Percentiles rank a stretch among this genome's conserved stretches.
These are phyloP conservation scores for Cheiracanthium punctorium DNA, from an alignment of 2,888 invertebrate genomes.

Conservation along the genomic window DNA sequence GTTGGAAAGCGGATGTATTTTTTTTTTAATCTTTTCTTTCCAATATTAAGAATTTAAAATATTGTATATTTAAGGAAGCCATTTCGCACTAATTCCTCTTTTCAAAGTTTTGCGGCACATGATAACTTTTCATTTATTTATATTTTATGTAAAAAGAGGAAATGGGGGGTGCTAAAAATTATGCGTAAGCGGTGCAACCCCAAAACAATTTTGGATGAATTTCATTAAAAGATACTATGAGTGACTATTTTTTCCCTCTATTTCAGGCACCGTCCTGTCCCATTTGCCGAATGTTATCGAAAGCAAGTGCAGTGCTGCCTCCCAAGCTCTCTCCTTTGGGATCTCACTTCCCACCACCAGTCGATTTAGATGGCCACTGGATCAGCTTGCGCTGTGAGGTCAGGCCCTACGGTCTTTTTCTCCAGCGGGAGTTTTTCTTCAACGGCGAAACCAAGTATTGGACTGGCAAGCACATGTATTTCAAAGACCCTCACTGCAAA, in stretches of 20 bases:
- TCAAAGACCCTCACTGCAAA: conserved; percentile 79
- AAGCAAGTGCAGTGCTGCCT: conserved; percentile 77
- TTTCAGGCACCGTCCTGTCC: conserved; percentile 75
- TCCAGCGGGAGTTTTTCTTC: conserved; percentile 78
- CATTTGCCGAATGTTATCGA: conserved; percentile 76
- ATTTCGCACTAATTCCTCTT: too few species aligned
- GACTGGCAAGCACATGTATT: conserved; percentile 79
- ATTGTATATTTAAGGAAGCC: too few species aligned
- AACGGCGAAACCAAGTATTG: conserved; percentile 76
- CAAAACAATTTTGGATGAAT: too few species aligned
- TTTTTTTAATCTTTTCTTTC: too few species aligned
- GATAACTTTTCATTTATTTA: not conserved
- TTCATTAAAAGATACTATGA: too few species aligned
- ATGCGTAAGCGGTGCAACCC: too few species aligned
- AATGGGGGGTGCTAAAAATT: too few species aligned
- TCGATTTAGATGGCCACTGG: conserved; percentile 79
- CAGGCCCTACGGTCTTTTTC: conserved; percentile 79
- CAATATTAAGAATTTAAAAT: too few species aligned
- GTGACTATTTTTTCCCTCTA: too few species aligned
- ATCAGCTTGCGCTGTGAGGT: conserved; percentile 80
- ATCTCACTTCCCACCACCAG: conserved; percentile 75
- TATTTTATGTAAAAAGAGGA: too few species aligned
- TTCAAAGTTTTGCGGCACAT: too few species aligned
- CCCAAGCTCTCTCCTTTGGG: conserved; percentile 78
- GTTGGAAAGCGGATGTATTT: too few species aligned